Evolutionary conservation across 2,797 vertebrate genomes (phyloP).

Genomic region (Xiphophorus birchmanni): DNA sequence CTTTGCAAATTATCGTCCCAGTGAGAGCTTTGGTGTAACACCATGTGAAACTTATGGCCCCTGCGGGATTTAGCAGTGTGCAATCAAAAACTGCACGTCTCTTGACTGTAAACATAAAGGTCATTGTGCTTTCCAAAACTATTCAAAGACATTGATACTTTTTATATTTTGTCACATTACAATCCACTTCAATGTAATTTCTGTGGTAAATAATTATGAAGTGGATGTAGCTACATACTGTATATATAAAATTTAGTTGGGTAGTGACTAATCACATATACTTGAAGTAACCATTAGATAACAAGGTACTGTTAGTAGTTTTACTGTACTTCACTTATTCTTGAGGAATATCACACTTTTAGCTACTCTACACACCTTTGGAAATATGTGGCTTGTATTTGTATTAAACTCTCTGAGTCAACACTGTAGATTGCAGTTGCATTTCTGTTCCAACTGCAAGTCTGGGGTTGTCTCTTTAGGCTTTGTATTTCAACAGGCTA

Average conservation of each 20-base stretch:
- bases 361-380: neutral
- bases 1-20: constrained; percentile 42
- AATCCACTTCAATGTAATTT: neutral
- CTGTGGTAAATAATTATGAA: neutral
- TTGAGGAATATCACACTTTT: neutral
- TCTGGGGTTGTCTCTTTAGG: neutral
- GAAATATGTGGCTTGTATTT: neutral
- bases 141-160: neutral
- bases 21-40: constrained; percentile 33
- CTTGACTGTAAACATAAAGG: neutral
- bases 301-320: neutral
- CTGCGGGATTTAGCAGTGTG: constrained; percentile 38
- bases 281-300: neutral
- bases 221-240: neutral
- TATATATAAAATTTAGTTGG: no score
- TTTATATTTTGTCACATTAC: neutral
- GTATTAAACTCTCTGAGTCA: neutral
- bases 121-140: neutral
- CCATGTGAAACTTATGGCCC: constrained; percentile 46
- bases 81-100: constrained; percentile 39
- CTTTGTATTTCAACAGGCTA: neutral
- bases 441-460: neutral
- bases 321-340: neutral
- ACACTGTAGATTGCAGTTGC: neutral
- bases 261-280: neutral